Percentiles rank a stretch among this genome's conserved stretches.
phyloP scores from a whole-genome alignment of 35 echinoderm and acorn worm species.

The Strongylocentrotus purpuratus region DNA sequence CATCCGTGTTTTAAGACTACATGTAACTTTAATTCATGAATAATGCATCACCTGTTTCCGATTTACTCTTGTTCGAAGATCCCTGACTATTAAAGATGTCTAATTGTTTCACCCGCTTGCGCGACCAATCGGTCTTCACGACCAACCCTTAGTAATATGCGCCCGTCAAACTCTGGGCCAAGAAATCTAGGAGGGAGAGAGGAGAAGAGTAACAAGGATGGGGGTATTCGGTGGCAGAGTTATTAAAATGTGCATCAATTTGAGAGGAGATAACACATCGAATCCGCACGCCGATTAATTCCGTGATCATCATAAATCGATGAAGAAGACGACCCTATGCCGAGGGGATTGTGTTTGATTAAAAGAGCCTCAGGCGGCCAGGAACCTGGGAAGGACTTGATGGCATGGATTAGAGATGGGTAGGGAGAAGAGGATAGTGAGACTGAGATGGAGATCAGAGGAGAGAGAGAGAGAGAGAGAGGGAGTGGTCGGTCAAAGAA shows the following conservation, averaged over 20 bases:
- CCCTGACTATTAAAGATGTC: neutral
- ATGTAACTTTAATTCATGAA: neutral
- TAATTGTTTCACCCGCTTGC: neutral
- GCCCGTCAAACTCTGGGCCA: neutral
- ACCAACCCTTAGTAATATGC: neutral
- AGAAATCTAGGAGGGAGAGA: neutral
- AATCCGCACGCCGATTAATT: constrained; percentile 50
- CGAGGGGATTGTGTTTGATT: constrained; percentile 48
- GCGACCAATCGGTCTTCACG: neutral
- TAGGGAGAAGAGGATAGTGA: too few species aligned
- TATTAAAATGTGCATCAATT: constrained; percentile 52
- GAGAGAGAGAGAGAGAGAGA: neutral
- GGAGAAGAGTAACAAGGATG: neutral
- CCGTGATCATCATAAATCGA: constrained; percentile 54
- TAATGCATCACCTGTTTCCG: neutral
- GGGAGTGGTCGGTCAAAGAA: too few species aligned
- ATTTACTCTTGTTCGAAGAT: neutral
- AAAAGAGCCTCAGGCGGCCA: constrained; percentile 22
- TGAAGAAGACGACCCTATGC: constrained; percentile 24
- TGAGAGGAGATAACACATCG: constrained; percentile 30
- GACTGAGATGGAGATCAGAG: too few species aligned
- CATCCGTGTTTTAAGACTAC: neutral
- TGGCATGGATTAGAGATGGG: neutral
- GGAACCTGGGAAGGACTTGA: constrained; percentile 29
- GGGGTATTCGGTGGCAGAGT: constrained; percentile 3